Conservation (phyloP, 2,113 vertebrate genomes). For the Pluvianellus socialis region DNA sequence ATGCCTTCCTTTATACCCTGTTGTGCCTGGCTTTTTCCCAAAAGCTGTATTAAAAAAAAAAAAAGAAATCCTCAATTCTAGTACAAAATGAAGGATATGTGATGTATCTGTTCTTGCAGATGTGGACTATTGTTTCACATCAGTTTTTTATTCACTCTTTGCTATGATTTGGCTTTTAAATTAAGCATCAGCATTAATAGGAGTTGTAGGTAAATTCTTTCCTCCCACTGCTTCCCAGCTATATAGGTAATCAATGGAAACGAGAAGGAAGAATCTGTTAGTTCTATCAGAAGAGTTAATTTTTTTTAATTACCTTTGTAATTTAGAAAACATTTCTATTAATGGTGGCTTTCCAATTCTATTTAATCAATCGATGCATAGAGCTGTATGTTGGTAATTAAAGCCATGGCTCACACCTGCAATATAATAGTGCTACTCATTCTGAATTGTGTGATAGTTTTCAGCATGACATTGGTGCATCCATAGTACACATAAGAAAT, state of each 20-base stretch:
- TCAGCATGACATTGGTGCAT: not conserved
- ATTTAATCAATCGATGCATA: not conserved
- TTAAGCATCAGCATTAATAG: not conserved
- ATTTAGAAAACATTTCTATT: not conserved
- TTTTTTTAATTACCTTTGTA: not conserved
- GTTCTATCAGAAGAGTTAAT: not conserved
- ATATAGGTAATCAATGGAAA: not conserved
- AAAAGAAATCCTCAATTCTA: not conserved
- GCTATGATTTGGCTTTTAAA: not conserved
- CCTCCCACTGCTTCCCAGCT: not conserved
- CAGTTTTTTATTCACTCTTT: not conserved
- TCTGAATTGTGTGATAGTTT: not conserved
- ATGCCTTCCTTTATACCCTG: not conserved
- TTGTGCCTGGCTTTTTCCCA: not conserved
- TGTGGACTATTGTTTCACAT: not conserved
- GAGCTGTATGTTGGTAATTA: not conserved
- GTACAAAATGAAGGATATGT: not conserved
- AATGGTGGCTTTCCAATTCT: not conserved
- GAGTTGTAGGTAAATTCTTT: not conserved
- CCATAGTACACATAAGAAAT: not conserved
- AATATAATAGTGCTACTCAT: fast-evolving
- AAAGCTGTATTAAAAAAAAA: not conserved
- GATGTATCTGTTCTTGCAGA: not conserved
- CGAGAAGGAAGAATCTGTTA: not conserved
- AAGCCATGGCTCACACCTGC: not conserved